Percentiles rank a stretch among this genome's conserved stretches.
These are phyloP conservation scores for Lipophrys pholis DNA, from an alignment of 2,113 vertebrate genomes.

Conservation along the genomic window DNA sequence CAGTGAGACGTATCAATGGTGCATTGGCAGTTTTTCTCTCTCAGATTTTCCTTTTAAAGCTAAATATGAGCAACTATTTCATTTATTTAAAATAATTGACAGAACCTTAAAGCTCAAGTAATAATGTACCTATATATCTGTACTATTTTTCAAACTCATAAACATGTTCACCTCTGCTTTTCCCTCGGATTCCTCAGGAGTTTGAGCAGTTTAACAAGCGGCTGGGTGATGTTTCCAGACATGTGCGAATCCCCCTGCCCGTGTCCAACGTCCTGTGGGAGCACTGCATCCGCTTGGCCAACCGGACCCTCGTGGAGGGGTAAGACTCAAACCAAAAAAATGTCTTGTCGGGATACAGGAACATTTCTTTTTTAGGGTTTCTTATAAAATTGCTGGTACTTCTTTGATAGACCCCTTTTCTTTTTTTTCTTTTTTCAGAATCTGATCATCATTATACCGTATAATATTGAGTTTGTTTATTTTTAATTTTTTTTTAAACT, in stretches of 20 bases:
- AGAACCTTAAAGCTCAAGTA: no score
- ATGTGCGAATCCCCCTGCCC: slow-evolving; percentile 93
- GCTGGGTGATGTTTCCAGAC: slow-evolving; percentile 91
- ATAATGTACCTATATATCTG: not conserved
- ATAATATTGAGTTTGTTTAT: no score
- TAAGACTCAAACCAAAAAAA: slow-evolving; percentile 83
- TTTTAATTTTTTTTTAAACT: no score
- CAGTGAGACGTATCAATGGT: no score
- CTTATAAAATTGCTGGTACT: no score
- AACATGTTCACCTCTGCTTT: slow-evolving; percentile 5
- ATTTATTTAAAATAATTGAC: not conserved
- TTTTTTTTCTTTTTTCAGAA: no score
- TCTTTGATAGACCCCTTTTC: no score
- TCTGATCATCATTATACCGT: no score
- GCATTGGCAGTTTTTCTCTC: no score
- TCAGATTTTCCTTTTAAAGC: not conserved
- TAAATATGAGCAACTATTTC: not conserved
- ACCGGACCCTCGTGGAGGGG: slow-evolving; percentile 98
- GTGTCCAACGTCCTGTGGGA: slow-evolving; percentile 99
- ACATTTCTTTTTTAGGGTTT: not conserved
- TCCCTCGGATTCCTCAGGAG: slow-evolving; percentile 83
- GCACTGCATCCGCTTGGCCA: slow-evolving; percentile 97
- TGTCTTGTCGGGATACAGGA: no score
- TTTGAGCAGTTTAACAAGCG: slow-evolving; percentile 95
- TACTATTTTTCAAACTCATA: not conserved